phyloP scores from a whole-genome alignment of 2,797 vertebrate genomes.

The Zalophus californianus region DNA sequence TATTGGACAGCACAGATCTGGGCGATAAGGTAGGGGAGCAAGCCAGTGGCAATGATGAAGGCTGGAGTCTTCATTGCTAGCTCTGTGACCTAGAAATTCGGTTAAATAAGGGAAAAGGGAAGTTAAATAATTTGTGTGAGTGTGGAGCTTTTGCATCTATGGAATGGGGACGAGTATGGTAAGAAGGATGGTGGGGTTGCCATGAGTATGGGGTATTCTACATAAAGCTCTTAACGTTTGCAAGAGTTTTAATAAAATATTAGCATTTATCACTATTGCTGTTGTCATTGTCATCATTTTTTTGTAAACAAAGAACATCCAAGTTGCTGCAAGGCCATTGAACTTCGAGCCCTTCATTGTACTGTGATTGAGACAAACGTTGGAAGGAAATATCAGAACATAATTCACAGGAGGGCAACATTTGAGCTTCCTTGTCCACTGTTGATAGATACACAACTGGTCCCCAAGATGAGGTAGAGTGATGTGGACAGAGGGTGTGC shows the following conservation, averaged over 20 bases:
- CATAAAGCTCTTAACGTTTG: neutral
- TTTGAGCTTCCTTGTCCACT: neutral
- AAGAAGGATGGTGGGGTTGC: neutral
- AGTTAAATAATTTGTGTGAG: neutral
- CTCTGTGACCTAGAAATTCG: neutral
- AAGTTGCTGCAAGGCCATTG: neutral
- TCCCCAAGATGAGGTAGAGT: neutral
- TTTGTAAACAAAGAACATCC: neutral
- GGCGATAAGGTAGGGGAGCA: fast-evolving
- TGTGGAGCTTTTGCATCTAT: neutral
- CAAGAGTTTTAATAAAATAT: neutral
- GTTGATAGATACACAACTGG: neutral
- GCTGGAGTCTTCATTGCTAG: neutral
- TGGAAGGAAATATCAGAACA: neutral
- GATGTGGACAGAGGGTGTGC: neutral
- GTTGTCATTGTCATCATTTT: neutral
- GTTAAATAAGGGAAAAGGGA: neutral
- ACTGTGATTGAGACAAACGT: too few relatives aligned
- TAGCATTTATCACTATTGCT: neutral
- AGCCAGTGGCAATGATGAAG: fast-evolving
- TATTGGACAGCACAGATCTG: neutral
- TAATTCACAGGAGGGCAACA: neutral
- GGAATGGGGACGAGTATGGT: neutral
- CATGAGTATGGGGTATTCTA: neutral
- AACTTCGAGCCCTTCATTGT: neutral